Evolutionary conservation across 2,113 vertebrate species (phyloP), one percentile per base, ranked within the genome.

Genomic region (Melozone crissalis): DNA sequence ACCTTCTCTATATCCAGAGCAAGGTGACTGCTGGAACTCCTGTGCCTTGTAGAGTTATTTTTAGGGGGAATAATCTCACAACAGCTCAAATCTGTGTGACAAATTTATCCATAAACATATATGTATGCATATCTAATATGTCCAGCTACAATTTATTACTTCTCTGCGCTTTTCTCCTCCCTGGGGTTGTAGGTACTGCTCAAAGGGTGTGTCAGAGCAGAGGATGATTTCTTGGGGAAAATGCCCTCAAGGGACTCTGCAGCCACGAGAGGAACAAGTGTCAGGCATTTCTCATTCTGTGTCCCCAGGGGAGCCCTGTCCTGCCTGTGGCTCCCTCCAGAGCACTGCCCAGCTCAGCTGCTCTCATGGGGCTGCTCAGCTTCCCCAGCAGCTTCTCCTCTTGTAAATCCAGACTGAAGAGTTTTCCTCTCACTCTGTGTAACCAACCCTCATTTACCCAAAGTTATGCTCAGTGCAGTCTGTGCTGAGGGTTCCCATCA

Each of bases 221-320:
- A 96, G 62, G 84, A 87, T 44, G 35, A 76, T 76, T 61, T 55
- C 61, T 89, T 13, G 69, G 61, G 93, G 93, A 63, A 92, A 84
- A 92, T 43, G 57, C 62, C 47, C 79, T 89, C 20, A 46, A 66
- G 67, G 37, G 35, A 14, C 43, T 87, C 61, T 88, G 88, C 69
- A 93, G 71, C 66, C 33, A 5, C 41, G 89, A 86, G 51, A 88
- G 80, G 58, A 66, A 14, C n/a, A 20, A 84, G 62, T 27, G 59
- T 82, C 37, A 17, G 78, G 57, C 31, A 33, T 84, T 90, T 79
- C 76, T 95, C 55, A 88, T 94, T 18, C 73, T 97, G 41, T 33
- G 69, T 30, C 37, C 71, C n/a, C n/a, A n/a, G n/a, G n/a, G n/a
- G n/a, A n/a, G n/a, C n/a, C n/a, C n/a, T n/a, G n/a, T n/a, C n/a